Evolutionary conservation across 2,797 vertebrate genomes (phyloP).

Genomic region (Labroides dimidiatus): DNA sequence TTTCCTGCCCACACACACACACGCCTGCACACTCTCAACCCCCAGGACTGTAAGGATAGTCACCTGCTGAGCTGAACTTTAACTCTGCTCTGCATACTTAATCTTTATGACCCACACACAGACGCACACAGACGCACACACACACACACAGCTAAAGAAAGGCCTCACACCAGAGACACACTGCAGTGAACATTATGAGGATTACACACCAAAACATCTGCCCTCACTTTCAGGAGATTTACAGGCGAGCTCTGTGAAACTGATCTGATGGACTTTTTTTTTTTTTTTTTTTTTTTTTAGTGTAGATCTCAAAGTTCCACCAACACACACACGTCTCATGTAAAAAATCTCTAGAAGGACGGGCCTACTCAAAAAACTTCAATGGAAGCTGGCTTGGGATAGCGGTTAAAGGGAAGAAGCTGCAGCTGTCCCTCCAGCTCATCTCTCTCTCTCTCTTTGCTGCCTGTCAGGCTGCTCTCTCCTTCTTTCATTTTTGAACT

Average conservation of each 20-base stretch:
- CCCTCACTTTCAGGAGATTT: not conserved
- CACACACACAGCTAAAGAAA: slow-evolving; percentile 12
- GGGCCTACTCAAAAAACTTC: not conserved
- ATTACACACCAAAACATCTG: slow-evolving; percentile 12
- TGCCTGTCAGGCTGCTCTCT: no score
- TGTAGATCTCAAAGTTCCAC: not conserved
- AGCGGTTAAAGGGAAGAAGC: no score
- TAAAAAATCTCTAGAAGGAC: not conserved
- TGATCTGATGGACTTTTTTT: not conserved
- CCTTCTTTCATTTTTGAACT: no score
- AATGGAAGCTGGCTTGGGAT: no score
- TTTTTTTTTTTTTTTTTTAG: not conserved
- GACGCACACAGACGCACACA: no score
- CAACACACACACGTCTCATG: not conserved
- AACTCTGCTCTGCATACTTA: slow-evolving; percentile 43
- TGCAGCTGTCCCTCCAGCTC: no score
- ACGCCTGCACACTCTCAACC: not conserved
- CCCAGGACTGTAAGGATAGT: slow-evolving; percentile 6
- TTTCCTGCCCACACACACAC: slow-evolving; percentile 37
- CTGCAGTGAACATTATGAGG: not conserved
- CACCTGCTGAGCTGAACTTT: slow-evolving; percentile 31
- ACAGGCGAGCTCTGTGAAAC: not conserved
- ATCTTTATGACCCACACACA: slow-evolving; percentile 37
- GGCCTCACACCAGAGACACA: not conserved
- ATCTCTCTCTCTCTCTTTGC: no score